phyloP scores from a whole-genome alignment of 1,140 invertebrate genomes.

The Diuraphis noxia region DNA sequence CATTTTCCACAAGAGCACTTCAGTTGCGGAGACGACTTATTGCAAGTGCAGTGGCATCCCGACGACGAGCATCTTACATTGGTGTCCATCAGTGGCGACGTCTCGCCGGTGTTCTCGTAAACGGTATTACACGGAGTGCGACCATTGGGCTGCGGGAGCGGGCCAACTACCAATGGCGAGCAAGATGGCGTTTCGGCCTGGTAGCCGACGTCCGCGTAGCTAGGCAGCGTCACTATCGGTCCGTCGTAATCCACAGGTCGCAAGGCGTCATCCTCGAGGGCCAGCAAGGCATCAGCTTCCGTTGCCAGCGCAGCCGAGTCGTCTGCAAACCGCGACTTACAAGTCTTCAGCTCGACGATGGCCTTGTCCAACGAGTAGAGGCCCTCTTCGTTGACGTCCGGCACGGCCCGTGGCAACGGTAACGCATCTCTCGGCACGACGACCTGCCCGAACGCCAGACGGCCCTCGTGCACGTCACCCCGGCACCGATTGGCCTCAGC shows the following conservation, averaged over 20 bases:
- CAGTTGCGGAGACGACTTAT: background rate
- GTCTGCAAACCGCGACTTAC: background rate
- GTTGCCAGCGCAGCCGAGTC: background rate
- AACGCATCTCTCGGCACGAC: background rate
- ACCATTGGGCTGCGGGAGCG: too few relatives aligned
- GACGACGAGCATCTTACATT: too few relatives aligned
- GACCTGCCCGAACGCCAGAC: background rate
- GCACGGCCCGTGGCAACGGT: background rate
- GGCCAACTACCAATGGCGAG: background rate
- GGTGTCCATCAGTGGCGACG: too few relatives aligned
- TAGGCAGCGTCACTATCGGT: background rate
- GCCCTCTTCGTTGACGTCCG: slow-evolving; percentile 9
- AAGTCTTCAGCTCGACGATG: slow-evolving; percentile 3
- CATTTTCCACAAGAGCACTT: background rate
- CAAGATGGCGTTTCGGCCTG: background rate
- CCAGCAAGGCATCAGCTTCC: background rate
- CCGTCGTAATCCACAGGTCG: background rate
- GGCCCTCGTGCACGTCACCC: background rate
- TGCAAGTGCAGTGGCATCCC: background rate
- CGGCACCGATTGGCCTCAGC: background rate
- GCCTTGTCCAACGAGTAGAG: slow-evolving; percentile 5
- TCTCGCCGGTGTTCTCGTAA: background rate
- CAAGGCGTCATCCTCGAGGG: background rate
- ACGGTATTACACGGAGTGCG: background rate
- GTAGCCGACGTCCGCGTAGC: background rate